These are phyloP conservation scores for Romanogobio albipinnatus DNA, from an alignment of 2,113 vertebrate species.

Conservation along the genomic window DNA sequence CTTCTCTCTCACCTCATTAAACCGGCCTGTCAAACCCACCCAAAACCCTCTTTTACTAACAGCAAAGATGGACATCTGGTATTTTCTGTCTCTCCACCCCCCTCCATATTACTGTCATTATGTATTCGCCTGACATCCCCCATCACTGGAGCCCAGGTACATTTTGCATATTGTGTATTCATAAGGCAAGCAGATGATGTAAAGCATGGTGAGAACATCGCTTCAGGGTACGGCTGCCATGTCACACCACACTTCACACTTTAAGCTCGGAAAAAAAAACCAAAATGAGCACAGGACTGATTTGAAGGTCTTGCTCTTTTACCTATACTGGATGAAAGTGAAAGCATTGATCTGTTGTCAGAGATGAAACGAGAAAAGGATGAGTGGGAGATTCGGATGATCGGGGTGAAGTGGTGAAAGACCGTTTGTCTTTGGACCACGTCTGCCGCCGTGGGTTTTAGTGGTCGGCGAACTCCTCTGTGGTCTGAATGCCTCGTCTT, in stretches of 20 bases:
- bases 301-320: constrained; percentile 22
- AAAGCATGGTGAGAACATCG: constrained; percentile 16
- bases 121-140: constrained; percentile 28
- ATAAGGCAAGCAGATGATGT: constrained; percentile 38
- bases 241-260: constrained; percentile 9
- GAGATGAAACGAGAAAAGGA: constrained; percentile 15
- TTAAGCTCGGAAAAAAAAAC: background rate
- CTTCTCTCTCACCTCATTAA: constrained; percentile 68
- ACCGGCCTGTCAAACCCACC: constrained; percentile 55
- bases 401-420: constrained; percentile 1
- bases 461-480: constrained; percentile 22
- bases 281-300: background rate
- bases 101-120: constrained; percentile 45
- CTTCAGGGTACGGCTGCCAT: constrained; percentile 39
- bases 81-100: constrained; percentile 22
- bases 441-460: constrained; percentile 10
- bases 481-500: constrained; percentile 49
- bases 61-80: constrained; percentile 58
- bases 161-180: constrained; percentile 44
- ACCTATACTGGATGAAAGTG: constrained; percentile 6
- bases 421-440: constrained; percentile 28
- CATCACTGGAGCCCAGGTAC: constrained; percentile 38
- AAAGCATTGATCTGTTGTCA: constrained; percentile 17
- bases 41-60: constrained; percentile 27
- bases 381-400: background rate